Conservation (phyloP, 2,888 invertebrate genomes). For the Pasiphila rectangulata region DNA sequence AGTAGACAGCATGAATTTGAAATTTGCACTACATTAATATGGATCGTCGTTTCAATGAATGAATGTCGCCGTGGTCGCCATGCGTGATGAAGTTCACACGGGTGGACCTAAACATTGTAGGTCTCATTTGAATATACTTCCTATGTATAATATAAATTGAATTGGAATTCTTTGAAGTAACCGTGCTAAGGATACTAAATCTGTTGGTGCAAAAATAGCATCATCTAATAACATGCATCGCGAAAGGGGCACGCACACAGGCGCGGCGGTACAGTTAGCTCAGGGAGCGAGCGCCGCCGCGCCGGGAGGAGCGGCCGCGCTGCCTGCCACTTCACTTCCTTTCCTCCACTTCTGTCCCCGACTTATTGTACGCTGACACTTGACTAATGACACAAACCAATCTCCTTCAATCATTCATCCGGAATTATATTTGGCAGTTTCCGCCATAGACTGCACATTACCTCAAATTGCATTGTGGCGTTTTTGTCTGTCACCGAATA, state of each 20-base stretch:
- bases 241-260: constrained; percentile 46
- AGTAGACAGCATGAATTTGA: constrained; percentile 76
- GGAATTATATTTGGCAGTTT: constrained; percentile 1
- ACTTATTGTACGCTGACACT: constrained; percentile 10
- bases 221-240: constrained; percentile 66
- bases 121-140: constrained; percentile 79
- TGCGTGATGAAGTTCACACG: constrained; percentile 80
- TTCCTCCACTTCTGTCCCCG: constrained; percentile 10
- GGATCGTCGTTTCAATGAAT: constrained; percentile 80
- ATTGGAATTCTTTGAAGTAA: constrained; percentile 73
- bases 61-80: constrained; percentile 76
- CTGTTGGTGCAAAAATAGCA: constrained; percentile 66
- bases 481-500: background rate
- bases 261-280: constrained; percentile 49
- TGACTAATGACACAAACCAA: constrained; percentile 19
- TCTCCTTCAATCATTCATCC: background rate
- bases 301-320: constrained; percentile 31
- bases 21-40: constrained; percentile 81
- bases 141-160: constrained; percentile 77
- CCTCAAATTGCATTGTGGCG: background rate
- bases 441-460: constrained; percentile 1
- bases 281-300: constrained; percentile 30
- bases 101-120: constrained; percentile 75
- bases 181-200: constrained; percentile 74
- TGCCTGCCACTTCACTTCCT: constrained; percentile 18